Base-by-base conservation (phyloP, 2,888 invertebrate genomes). In the Watsonalla cultraria region DNA sequence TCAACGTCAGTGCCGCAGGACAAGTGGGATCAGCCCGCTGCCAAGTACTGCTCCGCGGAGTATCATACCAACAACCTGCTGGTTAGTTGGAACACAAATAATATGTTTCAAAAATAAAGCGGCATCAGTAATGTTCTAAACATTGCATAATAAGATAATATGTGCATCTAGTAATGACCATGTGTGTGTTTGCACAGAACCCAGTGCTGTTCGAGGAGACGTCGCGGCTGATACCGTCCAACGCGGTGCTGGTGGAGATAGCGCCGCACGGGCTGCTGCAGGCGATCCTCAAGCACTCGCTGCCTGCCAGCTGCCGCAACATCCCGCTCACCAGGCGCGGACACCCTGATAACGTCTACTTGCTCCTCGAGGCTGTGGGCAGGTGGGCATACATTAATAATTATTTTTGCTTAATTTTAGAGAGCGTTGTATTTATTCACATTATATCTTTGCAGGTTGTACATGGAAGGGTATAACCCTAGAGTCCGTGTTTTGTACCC, bases 191-290 rank as follows among this genome's bases (percentile, higher is more conserved):
- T 54, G 11, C 61, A 7, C 57, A 78, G 58, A 93, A 84, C 53
- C 92, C 93, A 6, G 94, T 94, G 2, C 78, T 93, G 13, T 95
- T 95, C 72, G 95, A 96, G 74, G 96, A 96, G 80, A 95, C 94
- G 0, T 86, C 94, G 6, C 87, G 86, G 50, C 91, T 94, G 68
- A 93, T 97, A 49, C 96, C 96, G 0, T 86, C 92, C 35, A 93
- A 96, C 72, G 95, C 96, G 0, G 91, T 96, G 46, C 90, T 94
- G 11, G 93, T 97, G 57, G 97, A 97, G 81, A 93, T 97, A 57
- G 96, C 97, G 0, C 97, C 97, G 0, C 97, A 97, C 72, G 94
- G 96, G 45, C 88, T 97, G 34, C 90, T 97, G 51, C 96, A 96
- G 78, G 94, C 96, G 2, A 95, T 97, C 65, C 85, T 97, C 7